Base-by-base conservation (phyloP, 2,888 invertebrate genomes). In the Pachycephus smyrnensis region DNA sequence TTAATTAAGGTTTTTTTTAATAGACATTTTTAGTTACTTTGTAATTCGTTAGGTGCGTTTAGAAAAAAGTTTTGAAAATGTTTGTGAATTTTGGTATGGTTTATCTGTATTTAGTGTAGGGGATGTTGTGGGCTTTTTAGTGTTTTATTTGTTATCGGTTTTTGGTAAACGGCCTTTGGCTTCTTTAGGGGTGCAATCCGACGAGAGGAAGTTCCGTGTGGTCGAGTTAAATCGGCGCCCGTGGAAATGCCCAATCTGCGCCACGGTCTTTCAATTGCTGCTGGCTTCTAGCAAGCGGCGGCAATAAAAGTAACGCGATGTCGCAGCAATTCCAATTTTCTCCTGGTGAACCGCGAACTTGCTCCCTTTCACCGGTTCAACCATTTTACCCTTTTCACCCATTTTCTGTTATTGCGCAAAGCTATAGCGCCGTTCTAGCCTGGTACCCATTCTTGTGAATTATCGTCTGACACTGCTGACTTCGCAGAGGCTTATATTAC, bases 311-410 rank as follows among this genome's bases (percentile, higher is more conserved):
- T 83, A 83, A 86, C 84, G 82, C 81, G 79, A 79, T 76, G 80
- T 73, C 82, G 79, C 78, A 83, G 82, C 82, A 82, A 80, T 84
- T 85, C 82, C 86, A 86, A 87, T 87, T 88, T 87, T 86, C 87
- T 84, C 81, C 76, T 73, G 81, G 79, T 80, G 23, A 55, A 81
- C 82, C 81, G 77, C 82, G 74, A 84, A 82, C 82, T 81, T 78
- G 23, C 23, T 23, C 55, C 55, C 55, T 55, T 55, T 55, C 55
- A 55, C 55, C 55, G 23, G 23, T 55, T 55, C 15, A 55, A 55
- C 55, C 55, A 9, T 55, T 55, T 55, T 9, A 55, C 55, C 55
- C 55, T 55, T 23, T 55, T 55, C 55, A 55, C 83, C 76, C 77
- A 83, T 82, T 81, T 30, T 71, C 71, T 15, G 30, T 12, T 77